Percentiles rank a stretch among this genome's conserved stretches.
These are phyloP conservation scores for Varanus salvator DNA, from an alignment of 2,113 vertebrate genomes.

Conservation along the genomic window DNA sequence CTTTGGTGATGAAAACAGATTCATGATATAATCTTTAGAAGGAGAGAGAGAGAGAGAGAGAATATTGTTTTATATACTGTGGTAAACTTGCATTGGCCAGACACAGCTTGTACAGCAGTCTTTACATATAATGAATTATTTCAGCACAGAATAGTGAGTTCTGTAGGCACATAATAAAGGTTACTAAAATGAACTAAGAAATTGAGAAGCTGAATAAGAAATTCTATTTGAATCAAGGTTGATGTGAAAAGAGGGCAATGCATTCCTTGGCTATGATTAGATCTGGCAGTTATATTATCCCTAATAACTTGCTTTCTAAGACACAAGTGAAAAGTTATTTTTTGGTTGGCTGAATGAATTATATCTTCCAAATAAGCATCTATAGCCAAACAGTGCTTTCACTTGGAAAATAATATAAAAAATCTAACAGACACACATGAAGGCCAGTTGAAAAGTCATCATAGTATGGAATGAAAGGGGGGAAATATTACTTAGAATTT, in stretches of 20 bases:
- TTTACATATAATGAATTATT: slow-evolving; percentile 36
- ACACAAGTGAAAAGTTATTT: slow-evolving; percentile 50
- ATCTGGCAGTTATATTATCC: slow-evolving; percentile 47
- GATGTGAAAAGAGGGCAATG: slow-evolving; percentile 36
- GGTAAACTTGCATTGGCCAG: slow-evolving; percentile 40
- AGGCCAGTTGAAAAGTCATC: slow-evolving; percentile 30
- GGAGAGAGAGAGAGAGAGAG: slow-evolving; percentile 46
- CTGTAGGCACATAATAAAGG: slow-evolving; percentile 33
- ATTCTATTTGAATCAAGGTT: slow-evolving; percentile 25
- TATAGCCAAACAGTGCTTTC: slow-evolving; percentile 20
- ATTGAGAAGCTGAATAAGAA: slow-evolving; percentile 27
- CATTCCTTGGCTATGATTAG: neutral
- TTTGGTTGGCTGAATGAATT: slow-evolving; percentile 32
- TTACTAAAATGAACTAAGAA: slow-evolving; percentile 45
- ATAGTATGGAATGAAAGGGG: neutral
- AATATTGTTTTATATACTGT: slow-evolving; percentile 44
- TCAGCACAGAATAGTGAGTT: slow-evolving; percentile 29
- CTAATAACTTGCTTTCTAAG: slow-evolving; percentile 48
- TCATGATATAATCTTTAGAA: slow-evolving; percentile 54
- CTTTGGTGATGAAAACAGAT: slow-evolving; percentile 37
- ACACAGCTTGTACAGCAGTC: slow-evolving; percentile 34
- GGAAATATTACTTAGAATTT: slow-evolving; percentile 21
- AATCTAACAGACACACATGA: slow-evolving; percentile 18
- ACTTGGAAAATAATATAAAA: slow-evolving; percentile 15
- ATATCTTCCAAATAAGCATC: neutral